phyloP scores from a whole-genome alignment of 2,888 invertebrate species.

The Apocheima hispidaria region DNA sequence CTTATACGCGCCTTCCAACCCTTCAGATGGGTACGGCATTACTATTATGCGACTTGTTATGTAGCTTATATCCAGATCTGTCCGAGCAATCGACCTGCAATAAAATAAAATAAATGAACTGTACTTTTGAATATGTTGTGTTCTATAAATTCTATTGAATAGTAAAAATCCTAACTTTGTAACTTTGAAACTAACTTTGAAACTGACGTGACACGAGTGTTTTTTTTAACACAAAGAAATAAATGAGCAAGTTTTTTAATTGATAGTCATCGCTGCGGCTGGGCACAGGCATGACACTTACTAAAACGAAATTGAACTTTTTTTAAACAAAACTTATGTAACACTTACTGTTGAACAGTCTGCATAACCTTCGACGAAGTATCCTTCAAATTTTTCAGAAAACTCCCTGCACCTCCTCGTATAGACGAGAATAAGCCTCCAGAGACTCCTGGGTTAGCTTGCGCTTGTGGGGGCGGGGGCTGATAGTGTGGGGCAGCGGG shows the following conservation, averaged over 20 bases:
- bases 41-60: slow-evolving; percentile 96
- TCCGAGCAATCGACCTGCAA: slow-evolving; percentile 91
- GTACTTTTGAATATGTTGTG: too few relatives aligned
- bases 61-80: slow-evolving; percentile 96
- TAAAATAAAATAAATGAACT: slow-evolving; percentile 38
- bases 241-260: too few relatives aligned
- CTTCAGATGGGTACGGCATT: slow-evolving; percentile 98
- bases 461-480: slow-evolving; percentile 59
- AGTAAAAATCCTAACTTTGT: too few relatives aligned
- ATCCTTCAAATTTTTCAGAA: slow-evolving; percentile 97
- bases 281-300: too few relatives aligned
- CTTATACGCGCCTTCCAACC: slow-evolving; percentile 96
- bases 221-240: too few relatives aligned
- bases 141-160: too few relatives aligned
- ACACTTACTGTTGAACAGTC: slow-evolving; percentile 94
- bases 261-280: too few relatives aligned
- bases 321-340: too few relatives aligned
- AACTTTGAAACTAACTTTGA: too few relatives aligned
- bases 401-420: slow-evolving; percentile 96
- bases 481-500: slow-evolving; percentile 68
- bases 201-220: too few relatives aligned
- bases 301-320: too few relatives aligned
- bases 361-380: slow-evolving; percentile 99
- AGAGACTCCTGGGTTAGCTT: slow-evolving; percentile 77
- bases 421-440: slow-evolving; percentile 93